Evolutionary conservation across 2,888 invertebrate genomes (phyloP).

Genomic region (Ariolimax columbianus): DNA sequence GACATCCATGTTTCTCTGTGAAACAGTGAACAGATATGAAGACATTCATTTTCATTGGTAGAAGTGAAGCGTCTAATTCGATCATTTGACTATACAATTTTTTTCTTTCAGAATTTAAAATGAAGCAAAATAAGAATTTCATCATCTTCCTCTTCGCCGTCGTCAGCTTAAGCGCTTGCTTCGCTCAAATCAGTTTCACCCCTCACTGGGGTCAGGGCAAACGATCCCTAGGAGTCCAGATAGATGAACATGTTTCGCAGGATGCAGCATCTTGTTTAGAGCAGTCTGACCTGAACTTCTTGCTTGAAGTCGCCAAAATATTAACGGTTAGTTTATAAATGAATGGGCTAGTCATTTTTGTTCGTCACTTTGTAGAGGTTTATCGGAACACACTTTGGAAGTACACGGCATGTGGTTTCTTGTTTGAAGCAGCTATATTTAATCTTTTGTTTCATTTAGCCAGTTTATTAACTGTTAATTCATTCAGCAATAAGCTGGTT

Average conservation of each 20-base stretch:
- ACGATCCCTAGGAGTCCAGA: neutral
- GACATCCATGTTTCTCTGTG: no score
- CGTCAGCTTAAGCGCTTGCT: neutral
- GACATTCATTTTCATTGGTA: no score
- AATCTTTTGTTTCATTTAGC: no score
- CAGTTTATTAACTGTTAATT: no score
- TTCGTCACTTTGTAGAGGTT: no score
- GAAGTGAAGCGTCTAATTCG: no score
- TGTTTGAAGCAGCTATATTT: no score
- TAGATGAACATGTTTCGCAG: neutral
- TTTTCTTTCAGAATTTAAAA: neutral
- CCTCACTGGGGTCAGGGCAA: constrained; percentile 23
- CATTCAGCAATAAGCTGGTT: no score
- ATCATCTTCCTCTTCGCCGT: neutral
- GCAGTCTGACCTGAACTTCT: neutral
- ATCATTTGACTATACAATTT: neutral
- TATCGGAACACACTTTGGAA: no score
- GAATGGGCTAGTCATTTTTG: no score
- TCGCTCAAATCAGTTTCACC: constrained; percentile 14
- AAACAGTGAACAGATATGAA: no score
- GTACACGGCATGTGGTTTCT: no score
- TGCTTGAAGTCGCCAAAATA: constrained; percentile 13
- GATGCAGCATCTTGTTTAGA: neutral
- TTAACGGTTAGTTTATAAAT: constrained; percentile 28
- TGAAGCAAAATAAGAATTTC: neutral